Evolutionary conservation across 1,140 invertebrate species (phyloP), one percentile per base, ranked within the genome.

Genomic region (Matsumurasca onukii): DNA sequence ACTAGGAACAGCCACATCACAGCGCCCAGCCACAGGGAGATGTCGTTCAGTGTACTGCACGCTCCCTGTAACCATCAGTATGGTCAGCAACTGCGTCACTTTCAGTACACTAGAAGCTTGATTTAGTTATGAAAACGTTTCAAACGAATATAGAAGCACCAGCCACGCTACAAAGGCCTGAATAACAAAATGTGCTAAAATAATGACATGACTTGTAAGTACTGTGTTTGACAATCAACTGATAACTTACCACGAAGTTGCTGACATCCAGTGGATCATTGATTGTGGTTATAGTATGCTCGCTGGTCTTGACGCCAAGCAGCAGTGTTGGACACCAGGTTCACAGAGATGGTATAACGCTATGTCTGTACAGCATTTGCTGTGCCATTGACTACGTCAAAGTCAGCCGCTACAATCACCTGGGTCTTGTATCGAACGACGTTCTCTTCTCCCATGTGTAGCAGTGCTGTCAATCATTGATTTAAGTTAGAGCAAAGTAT

Each of bases 221-320:
- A 12, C n/a, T 45, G 39, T 45, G 39, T 45, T 45, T 45, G n/a
- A 45, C 39, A 12, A 45, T 45, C n/a, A 45, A 45, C n/a, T 12
- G 39, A 45, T 45, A 12, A 45, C n/a, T 39, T 39, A 39, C 55
- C 55, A 29, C 55, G 30, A 59, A 62, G 25, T 52, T 34, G 29
- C 71, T 55, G 34, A 69, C n/a, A 15, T 62, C 78, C 71, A 89
- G 80, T 1, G 88, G 88, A 77, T 89, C 85, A 76, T 87, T 88
- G 17, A 78, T 77, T 0, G 83, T 82, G 31, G 31, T 45, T 17
- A 65, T 65, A 5, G 3, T 65, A 39, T 65, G 9, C n/a, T 39
- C 20, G 20, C 25, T 30, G 77, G 75, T 34, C 31, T 31, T 25
- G 73, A 5, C 51, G 39, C 78, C 64, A 75, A 71, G 0, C 86